Conservation (phyloP, 2,113 vertebrate genomes). For the Pangasianodon hypophthalmus region DNA sequence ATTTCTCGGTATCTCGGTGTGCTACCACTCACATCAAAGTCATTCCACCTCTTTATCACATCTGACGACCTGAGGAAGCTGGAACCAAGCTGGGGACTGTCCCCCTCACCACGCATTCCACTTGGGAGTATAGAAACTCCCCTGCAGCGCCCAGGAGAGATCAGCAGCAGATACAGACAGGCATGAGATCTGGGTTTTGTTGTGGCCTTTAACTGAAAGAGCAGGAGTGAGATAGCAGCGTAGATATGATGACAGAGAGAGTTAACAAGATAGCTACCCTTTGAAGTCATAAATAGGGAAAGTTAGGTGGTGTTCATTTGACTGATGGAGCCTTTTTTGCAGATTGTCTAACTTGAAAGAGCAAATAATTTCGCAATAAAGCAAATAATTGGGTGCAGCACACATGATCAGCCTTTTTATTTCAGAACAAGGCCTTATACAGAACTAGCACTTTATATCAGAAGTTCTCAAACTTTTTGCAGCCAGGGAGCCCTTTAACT, state of each 20-base stretch:
- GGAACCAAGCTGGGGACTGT: conserved; percentile 41
- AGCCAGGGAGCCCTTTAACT: not conserved
- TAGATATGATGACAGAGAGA: conserved; percentile 46
- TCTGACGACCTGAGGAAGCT: conserved; percentile 46
- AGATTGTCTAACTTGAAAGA: not conserved
- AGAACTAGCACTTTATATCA: not conserved
- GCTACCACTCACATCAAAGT: conserved; percentile 57
- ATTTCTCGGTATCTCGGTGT: not conserved
- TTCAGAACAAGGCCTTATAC: not conserved
- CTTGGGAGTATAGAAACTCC: conserved; percentile 41
- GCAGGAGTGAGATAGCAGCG: conserved; percentile 36
- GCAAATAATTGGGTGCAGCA: not conserved
- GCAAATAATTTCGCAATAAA: not conserved
- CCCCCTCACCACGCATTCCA: conserved; percentile 30
- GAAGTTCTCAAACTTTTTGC: not conserved
- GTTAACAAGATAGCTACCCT: conserved; percentile 49
- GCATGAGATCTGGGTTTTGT: conserved; percentile 45
- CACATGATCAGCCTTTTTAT: not conserved
- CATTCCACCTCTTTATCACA: conserved; percentile 49
- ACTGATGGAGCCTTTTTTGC: not conserved
- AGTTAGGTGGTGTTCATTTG: conserved; percentile 35
- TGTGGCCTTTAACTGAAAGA: conserved; percentile 41
- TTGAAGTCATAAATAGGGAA: conserved; percentile 47
- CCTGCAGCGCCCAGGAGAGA: conserved; percentile 23
- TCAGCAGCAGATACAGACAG: conserved; percentile 47